Percentiles rank a stretch among this genome's conserved stretches.
These are phyloP conservation scores for Nothoprocta pentlandii DNA, from an alignment of 2,113 vertebrate species.

Conservation along the genomic window DNA sequence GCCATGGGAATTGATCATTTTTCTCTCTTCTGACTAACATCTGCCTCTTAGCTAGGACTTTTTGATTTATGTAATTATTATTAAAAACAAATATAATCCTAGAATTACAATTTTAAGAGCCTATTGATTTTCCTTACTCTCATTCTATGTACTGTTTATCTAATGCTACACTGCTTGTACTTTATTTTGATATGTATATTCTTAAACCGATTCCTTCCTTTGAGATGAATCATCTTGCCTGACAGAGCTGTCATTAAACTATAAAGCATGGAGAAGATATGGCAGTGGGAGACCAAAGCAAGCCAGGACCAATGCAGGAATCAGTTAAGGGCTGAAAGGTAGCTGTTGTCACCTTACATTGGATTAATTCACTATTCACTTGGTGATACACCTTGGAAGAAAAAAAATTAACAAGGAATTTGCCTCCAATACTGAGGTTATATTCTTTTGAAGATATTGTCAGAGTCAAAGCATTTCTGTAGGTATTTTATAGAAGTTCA, in stretches of 20 bases:
- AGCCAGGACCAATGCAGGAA: not conserved
- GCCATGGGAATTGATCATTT: conserved; percentile 30
- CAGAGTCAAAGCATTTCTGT: not conserved
- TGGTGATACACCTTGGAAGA: not conserved
- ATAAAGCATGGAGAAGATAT: not conserved
- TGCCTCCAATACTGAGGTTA: not conserved
- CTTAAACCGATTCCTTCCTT: not conserved
- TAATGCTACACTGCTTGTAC: not conserved
- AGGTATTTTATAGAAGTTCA: not conserved
- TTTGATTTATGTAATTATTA: conserved; percentile 37
- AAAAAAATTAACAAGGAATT: not conserved
- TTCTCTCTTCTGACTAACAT: not conserved
- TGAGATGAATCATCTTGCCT: not conserved
- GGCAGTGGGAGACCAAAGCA: not conserved
- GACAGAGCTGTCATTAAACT: not conserved
- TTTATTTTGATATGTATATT: not conserved
- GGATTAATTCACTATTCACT: not conserved
- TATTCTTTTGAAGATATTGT: not conserved
- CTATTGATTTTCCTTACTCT: not conserved
- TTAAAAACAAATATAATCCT: conserved; percentile 49
- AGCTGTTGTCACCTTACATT: not conserved
- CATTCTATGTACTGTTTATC: not conserved
- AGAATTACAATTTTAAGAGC: conserved; percentile 59
- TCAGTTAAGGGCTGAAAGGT: not conserved
- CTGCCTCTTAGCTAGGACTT: not conserved